Percentiles rank a stretch among this genome's conserved stretches.
Conservation (phyloP, 2,113 vertebrate species). For the Oryzias javanicus region DNA sequence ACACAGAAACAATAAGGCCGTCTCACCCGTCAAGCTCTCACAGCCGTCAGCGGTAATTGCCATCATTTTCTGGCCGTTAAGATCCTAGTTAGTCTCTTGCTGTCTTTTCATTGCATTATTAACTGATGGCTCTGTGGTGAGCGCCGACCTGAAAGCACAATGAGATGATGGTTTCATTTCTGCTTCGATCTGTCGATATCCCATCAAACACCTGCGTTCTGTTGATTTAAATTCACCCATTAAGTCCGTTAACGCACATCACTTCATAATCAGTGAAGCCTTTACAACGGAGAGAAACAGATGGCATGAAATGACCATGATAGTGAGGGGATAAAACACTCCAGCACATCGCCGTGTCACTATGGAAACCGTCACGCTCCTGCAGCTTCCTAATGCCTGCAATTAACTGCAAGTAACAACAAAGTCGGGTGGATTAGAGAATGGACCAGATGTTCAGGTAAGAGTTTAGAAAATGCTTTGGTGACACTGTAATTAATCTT, state of each 20-base stretch:
- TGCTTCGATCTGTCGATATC: slow-evolving; percentile 14
- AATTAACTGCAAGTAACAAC: slow-evolving; percentile 66
- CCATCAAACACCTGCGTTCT: slow-evolving; percentile 25
- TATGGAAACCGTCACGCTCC: slow-evolving; percentile 71
- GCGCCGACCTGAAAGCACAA: slow-evolving; percentile 2
- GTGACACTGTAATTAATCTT: slow-evolving; percentile 45
- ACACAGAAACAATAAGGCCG: background rate
- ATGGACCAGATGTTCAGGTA: slow-evolving; percentile 66
- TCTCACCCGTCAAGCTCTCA: background rate
- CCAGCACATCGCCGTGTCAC: slow-evolving; percentile 48
- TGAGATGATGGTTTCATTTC: slow-evolving; percentile 9
- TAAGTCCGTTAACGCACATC: slow-evolving; percentile 43
- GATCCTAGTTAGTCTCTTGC: background rate
- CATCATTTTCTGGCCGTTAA: slow-evolving; percentile 2
- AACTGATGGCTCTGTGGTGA: slow-evolving; percentile 8
- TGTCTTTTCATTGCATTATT: background rate
- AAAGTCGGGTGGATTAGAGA: slow-evolving; percentile 60
- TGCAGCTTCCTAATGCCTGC: slow-evolving; percentile 62
- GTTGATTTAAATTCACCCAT: slow-evolving; percentile 21
- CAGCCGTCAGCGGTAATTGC: slow-evolving; percentile 3
- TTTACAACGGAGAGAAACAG: slow-evolving; percentile 59
- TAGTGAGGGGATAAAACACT: slow-evolving; percentile 29
- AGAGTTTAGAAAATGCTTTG: slow-evolving; percentile 35
- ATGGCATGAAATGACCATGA: slow-evolving; percentile 66
- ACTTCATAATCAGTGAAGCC: slow-evolving; percentile 46